phyloP scores from a whole-genome alignment of 2,888 invertebrate species.

The Chymomyza amoena region DNA sequence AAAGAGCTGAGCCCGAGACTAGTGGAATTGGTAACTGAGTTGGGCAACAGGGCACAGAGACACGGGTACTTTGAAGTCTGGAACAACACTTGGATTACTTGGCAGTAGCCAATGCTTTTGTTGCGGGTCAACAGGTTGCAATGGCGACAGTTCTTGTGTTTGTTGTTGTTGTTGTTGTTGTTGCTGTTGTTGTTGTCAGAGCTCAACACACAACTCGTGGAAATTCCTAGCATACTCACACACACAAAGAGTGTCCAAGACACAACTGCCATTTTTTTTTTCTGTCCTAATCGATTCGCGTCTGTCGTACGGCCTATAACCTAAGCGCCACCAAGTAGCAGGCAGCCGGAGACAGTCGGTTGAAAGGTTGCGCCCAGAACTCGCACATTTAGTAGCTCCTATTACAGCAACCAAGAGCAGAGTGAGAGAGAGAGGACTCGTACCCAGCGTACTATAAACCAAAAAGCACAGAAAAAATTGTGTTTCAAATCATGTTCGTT shows the following conservation, averaged over 20 bases:
- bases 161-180: conserved; percentile 22
- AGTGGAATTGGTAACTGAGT: neutral
- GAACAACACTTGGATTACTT: conserved; percentile 26
- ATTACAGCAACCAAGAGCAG: conserved; percentile 38
- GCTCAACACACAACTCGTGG: conserved; percentile 68
- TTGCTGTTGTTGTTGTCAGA: conserved; percentile 42
- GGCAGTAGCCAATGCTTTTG: conserved; percentile 17
- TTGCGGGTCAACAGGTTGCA: conserved; percentile 69
- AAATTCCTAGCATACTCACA: conserved; percentile 73
- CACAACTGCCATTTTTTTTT: conserved; percentile 1
- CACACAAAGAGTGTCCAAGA: conserved; percentile 23
- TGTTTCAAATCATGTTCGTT: conserved; percentile 76
- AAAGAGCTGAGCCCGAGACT: neutral
- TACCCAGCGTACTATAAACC: conserved; percentile 10
- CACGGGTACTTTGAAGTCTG: conserved; percentile 60
- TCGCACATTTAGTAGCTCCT: conserved; percentile 29
- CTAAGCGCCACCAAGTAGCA: neutral
- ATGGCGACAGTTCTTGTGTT: conserved; percentile 35
- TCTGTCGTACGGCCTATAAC: conserved; percentile 20
- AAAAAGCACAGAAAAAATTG: conserved; percentile 59
- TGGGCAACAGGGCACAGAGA: neutral
- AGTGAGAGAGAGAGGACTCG: too few species aligned
- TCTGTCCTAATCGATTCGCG: conserved; percentile 44
- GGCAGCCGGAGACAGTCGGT: conserved; percentile 20
- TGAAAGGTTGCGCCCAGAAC: conserved; percentile 46